These are phyloP conservation scores for Pterois miles DNA, from an alignment of 2,797 vertebrate species.

Conservation along the genomic window DNA sequence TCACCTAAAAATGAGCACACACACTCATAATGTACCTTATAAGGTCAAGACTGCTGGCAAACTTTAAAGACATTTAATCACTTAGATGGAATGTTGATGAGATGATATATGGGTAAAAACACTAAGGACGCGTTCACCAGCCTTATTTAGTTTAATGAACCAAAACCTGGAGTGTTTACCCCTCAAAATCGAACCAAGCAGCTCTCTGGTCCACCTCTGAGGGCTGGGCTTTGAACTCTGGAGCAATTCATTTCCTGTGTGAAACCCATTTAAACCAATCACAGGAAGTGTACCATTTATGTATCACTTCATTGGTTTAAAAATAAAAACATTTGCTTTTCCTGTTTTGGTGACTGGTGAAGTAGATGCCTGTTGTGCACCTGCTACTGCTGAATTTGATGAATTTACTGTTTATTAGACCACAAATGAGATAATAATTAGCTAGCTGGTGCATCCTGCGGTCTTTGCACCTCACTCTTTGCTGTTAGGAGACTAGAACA, in stretches of 20 bases:
- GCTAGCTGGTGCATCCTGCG: not conserved
- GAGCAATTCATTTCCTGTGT: no score
- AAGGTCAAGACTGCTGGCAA: conserved; percentile 39
- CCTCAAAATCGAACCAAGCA: not conserved
- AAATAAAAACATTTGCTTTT: not conserved
- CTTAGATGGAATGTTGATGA: conserved; percentile 4
- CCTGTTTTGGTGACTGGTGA: not conserved
- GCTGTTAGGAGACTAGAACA: not conserved
- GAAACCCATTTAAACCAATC: no score
- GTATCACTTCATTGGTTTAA: not conserved
- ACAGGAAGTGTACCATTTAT: not conserved
- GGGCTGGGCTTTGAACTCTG: not conserved
- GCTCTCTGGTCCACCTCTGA: not conserved
- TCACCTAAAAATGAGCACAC: conserved; percentile 51
- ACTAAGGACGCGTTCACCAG: not conserved
- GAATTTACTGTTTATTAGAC: not conserved
- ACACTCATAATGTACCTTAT: conserved; percentile 39
- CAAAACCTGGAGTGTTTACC: not conserved
- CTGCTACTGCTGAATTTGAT: not conserved
- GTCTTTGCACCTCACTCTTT: not conserved
- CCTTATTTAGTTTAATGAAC: not conserved
- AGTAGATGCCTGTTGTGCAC: no score
- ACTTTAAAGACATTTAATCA: not conserved
- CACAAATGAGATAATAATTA: not conserved
- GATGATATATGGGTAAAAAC: not conserved